Evolutionary conservation across 1,140 invertebrate species (phyloP), one percentile per base, ranked within the genome.

Genomic region (Caerostris extrusa): DNA sequence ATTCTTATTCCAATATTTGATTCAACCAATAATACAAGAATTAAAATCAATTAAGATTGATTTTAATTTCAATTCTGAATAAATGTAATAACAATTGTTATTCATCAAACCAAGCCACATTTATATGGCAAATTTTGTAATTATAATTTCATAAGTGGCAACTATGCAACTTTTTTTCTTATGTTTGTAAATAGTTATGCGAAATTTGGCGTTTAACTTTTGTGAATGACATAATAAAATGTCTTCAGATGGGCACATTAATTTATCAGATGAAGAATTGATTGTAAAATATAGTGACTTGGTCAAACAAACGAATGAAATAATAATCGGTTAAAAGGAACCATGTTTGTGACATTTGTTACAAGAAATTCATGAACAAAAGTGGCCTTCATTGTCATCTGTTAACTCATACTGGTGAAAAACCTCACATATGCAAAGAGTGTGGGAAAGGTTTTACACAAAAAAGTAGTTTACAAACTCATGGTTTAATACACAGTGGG

Each of bases 401-500:
- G 6, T 10, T n/a, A 5, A 56, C 50, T 10, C 88, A 90, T 17
- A 69, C 88, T 69, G 64, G 88, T 3, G 67, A 69, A 56, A 90
- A 90, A 90, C 88, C 88, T 1, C 34, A 60, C 19, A 53, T 60
- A 17, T 90, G 88, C 71, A 3, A 90, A 67, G 56, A 56, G 10
- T 90, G 88, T 19, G 55, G 71, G 7, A 69, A 69, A 56, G 19
- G 88, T n/a, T 90, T 90, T 5, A 69, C 88, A 2, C 61, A 90
- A 19, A 90, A 90, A 90, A 90, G 88, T 57, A 90, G 90, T 34
- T 77, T 89, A 19, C 94, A 94, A 12, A 95, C 87, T 17, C 96
- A 96, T 91, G 95, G 95, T 92, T 95, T 96, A n/a, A 96, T 96
- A 12, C 96, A 97, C 94, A 96, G 95, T 10, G 95, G 95, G 14